Conservation (phyloP, 2,113 vertebrate genomes). For the Phainopepla nitens region DNA sequence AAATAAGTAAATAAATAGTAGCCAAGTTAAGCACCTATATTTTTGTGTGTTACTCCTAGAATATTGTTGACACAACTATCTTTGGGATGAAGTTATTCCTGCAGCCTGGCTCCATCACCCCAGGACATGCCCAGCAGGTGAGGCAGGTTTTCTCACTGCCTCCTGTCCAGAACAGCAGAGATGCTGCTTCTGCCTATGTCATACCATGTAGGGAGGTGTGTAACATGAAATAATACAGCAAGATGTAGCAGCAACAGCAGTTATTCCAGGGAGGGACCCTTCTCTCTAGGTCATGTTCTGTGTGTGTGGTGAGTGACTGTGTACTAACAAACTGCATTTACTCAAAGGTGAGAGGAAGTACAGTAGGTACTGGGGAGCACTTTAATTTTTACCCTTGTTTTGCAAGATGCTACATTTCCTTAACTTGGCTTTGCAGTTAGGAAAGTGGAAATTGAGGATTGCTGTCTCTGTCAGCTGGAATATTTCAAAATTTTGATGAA, state of each 20-base stretch:
- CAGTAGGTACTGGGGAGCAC: background rate
- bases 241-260: background rate
- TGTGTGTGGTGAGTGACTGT: background rate
- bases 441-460: background rate
- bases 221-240: background rate
- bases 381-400: rapidly evolving
- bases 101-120: background rate
- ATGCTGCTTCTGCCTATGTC: background rate
- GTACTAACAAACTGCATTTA: background rate
- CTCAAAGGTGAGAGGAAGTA: background rate
- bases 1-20: background rate
- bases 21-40: background rate
- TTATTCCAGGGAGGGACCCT: background rate
- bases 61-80: background rate
- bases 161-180: background rate
- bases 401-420: background rate
- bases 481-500: background rate
- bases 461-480: background rate
- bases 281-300: background rate
- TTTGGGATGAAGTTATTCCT: background rate
- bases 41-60: background rate
- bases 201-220: background rate
- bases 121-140: background rate
- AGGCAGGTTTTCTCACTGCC: background rate
- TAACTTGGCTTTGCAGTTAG: background rate